Evolutionary conservation across 2,797 vertebrate genomes (phyloP), one percentile per base, ranked within the genome.

Genomic region (Epinephelus awoara): DNA sequence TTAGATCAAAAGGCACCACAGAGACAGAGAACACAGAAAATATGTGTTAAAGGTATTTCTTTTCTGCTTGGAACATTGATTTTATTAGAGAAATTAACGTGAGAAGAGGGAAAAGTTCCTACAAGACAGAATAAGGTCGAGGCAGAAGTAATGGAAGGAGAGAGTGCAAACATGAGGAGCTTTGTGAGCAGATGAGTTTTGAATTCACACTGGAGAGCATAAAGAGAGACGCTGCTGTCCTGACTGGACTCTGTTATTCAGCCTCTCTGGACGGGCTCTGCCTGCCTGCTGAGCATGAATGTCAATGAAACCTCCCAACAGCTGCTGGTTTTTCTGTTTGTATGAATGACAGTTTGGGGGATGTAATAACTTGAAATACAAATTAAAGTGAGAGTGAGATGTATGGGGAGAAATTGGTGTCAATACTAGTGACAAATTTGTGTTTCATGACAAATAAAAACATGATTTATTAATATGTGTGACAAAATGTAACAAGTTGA

Each of bases 231-330:
- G 13, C 75, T 77, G 87, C 75, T 59, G 79, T 74, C 72, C 79
- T 47, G 70, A 67, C 83, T 76, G 84, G 79, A 85, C 84, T 79
- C 77, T 42, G 81, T 83, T 77, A 70, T 84, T 87, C 82, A 79
- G 76, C 40, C 68, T 63, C 74, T 82, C 52, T 50, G 78, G 42
- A 34, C 69, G 0, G 57, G 29, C 71, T 58, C 77, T 13, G 78
- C 51, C 73, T 27, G 72, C 79, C 85, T 72, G 87, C 85, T 78
- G 75, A 70, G 81, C 64, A 51, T 87, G 88, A 91, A 90, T 89
- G 84, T 89, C 82, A 87, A 87, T 81, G 90, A 88, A 79, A 77
- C 29, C 2, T 17, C 55, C 21, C 25, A 25, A 67, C 85, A 88
- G 88, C 82, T 82, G 85, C 81, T 85, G 67, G 0, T 27, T 70